Evolutionary conservation across 2,888 invertebrate genomes (phyloP).

Genomic region (Drosophila macrospina): DNA sequence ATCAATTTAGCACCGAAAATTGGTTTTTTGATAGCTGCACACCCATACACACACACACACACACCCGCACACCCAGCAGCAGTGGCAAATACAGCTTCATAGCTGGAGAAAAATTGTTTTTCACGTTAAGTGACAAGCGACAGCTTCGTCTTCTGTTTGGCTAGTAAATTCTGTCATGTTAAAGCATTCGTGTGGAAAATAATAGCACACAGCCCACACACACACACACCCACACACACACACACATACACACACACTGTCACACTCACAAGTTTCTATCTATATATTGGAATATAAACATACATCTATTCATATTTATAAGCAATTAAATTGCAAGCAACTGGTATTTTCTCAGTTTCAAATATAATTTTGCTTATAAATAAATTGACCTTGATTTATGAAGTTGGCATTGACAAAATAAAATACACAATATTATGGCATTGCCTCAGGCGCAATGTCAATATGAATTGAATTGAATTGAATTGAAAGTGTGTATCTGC

Average conservation of each 20-base stretch:
- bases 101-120: slow-evolving; percentile 80
- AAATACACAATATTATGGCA: background rate
- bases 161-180: slow-evolving; percentile 61
- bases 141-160: slow-evolving; percentile 21
- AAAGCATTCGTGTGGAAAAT: slow-evolving; percentile 73
- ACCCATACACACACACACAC: slow-evolving; percentile 21
- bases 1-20: slow-evolving; percentile 81
- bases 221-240: background rate
- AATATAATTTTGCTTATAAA: background rate
- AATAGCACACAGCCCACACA: slow-evolving; percentile 41
- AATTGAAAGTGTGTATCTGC: slow-evolving; percentile 9
- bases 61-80: slow-evolving; percentile 19
- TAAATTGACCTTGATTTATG: slow-evolving; percentile 1
- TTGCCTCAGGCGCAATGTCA: background rate
- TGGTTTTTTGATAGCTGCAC: slow-evolving; percentile 78
- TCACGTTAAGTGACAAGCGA: slow-evolving; percentile 77
- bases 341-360: slow-evolving; percentile 31
- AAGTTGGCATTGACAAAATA: background rate
- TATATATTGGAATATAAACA: background rate
- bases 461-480: background rate
- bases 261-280: too few species aligned
- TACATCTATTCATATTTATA: slow-evolving; percentile 7
- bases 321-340: slow-evolving; percentile 24
- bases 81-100: slow-evolving; percentile 44
- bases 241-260: too few species aligned